phyloP scores from a whole-genome alignment of 2,113 vertebrate species.

The Ellobius talpinus region DNA sequence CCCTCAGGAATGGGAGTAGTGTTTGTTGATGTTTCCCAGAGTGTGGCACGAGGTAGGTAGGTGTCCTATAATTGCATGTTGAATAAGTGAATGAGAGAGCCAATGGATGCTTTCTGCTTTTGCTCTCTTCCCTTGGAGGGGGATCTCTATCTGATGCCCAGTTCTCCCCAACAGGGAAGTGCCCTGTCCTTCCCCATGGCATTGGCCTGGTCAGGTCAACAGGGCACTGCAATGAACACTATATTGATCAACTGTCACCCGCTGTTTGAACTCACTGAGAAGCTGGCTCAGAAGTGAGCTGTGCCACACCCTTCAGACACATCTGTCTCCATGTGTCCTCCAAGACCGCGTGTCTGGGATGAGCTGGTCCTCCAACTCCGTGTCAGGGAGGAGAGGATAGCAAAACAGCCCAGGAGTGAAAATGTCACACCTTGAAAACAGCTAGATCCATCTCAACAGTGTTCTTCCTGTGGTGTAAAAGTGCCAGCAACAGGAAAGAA shows the following conservation, averaged over 20 bases:
- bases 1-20: no score
- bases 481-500: neutral
- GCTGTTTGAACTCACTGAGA: neutral
- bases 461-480: no score
- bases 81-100: neutral
- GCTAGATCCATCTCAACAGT: neutral
- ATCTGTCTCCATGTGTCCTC: neutral
- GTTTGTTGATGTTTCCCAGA: accelerated
- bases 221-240: no score
- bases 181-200: no score
- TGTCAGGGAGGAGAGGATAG: neutral
- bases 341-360: neutral
- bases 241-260: neutral
- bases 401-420: neutral
- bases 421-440: neutral
- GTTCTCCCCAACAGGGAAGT: neutral
- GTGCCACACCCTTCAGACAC: neutral
- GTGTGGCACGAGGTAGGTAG: neutral
- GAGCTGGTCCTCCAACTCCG: neutral
- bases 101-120: neutral
- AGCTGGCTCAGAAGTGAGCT: neutral
- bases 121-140: accelerated
- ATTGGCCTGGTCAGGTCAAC: neutral
- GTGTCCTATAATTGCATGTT: accelerated
- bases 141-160: accelerated